Percentiles rank a stretch among this genome's conserved stretches.
phyloP scores from a whole-genome alignment of 2,113 vertebrate genomes.

The Bagarius yarrelli region DNA sequence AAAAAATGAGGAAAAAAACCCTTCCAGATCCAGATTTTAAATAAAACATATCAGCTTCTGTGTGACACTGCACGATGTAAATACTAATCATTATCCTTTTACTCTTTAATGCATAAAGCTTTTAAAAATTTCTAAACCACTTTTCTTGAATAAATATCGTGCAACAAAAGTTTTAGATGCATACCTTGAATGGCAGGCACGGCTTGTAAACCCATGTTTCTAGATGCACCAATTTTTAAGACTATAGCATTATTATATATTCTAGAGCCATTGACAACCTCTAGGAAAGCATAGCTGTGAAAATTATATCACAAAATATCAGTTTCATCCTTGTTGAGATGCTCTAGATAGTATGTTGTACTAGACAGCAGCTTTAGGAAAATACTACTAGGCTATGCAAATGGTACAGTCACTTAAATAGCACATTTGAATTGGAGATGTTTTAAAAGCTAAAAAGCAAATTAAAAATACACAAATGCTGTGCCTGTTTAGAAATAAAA shows the following conservation, averaged over 20 bases:
- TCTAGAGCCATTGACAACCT: neutral
- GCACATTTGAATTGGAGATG: neutral
- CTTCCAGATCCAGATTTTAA: neutral
- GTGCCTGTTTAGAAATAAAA: neutral
- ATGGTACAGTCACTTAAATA: neutral
- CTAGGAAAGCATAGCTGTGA: neutral
- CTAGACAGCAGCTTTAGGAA: neutral
- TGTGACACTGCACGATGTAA: neutral
- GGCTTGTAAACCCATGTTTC: neutral
- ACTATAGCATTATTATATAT: neutral
- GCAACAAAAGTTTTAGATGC: neutral
- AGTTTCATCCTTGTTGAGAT: neutral
- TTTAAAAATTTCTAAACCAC: no score
- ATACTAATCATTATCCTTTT: neutral
- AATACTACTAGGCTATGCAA: neutral
- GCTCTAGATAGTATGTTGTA: neutral
- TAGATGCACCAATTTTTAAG: neutral
- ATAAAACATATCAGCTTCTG: neutral
- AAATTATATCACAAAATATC: no score
- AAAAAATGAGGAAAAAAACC: neutral
- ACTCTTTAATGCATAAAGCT: neutral
- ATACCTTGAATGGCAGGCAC: neutral
- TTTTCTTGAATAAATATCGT: neutral
- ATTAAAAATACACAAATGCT: neutral
- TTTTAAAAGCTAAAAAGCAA: neutral